Evolutionary conservation across 2,797 vertebrate genomes (phyloP).

Genomic region (Buceros bicornis): DNA sequence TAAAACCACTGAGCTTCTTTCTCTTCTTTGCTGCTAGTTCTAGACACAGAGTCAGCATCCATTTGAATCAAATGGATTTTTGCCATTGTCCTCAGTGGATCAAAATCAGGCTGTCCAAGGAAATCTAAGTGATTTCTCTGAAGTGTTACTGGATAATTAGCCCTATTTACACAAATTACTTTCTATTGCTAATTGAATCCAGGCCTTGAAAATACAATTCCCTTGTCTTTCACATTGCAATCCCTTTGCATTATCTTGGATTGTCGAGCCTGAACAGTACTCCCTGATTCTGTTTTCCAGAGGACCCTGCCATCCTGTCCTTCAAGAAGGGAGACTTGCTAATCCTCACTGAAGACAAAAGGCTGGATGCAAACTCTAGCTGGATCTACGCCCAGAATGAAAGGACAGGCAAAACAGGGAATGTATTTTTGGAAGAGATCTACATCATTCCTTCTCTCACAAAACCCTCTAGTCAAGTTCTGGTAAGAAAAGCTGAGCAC

Average conservation of each 20-base stretch:
- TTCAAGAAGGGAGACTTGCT: constrained; percentile 94
- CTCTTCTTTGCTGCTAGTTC: background rate
- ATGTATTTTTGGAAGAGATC: constrained; percentile 85
- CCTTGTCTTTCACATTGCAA: background rate
- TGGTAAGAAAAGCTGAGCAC: constrained; percentile 83
- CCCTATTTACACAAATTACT: background rate
- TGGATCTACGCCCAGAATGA: constrained; percentile 89
- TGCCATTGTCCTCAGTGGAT: background rate
- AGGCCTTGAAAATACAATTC: background rate
- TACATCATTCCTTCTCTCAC: constrained; percentile 87
- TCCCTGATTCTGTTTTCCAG: constrained; percentile 72
- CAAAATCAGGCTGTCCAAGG: background rate
- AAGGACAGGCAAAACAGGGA: constrained; percentile 84
- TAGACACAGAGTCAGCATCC: background rate
- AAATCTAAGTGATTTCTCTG: background rate
- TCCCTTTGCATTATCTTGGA: background rate
- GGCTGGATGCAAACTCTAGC: constrained; percentile 78
- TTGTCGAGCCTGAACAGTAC: constrained; percentile 2
- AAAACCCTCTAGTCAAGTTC: constrained; percentile 88
- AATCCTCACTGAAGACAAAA: constrained; percentile 85
- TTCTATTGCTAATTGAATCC: background rate
- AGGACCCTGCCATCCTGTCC: constrained; percentile 86
- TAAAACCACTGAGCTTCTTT: background rate
- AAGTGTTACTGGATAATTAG: background rate
- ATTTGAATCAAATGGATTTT: background rate